Evolutionary conservation across 2,797 vertebrate species (phyloP).

Genomic region (Falco biarmicus): DNA sequence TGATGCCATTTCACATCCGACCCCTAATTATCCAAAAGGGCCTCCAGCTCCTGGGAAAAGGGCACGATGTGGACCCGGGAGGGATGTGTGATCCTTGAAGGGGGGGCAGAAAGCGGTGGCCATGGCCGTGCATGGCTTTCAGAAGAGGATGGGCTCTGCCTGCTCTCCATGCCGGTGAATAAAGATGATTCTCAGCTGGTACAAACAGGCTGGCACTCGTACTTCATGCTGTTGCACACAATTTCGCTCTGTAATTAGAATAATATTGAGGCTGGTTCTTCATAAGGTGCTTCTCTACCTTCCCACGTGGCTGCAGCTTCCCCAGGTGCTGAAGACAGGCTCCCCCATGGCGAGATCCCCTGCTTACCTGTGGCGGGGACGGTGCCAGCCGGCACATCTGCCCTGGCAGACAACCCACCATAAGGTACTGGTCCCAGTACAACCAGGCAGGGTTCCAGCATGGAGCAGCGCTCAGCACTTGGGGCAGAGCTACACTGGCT

Average conservation of each 20-base stretch:
- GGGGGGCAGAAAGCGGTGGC: neutral
- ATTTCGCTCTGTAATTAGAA: neutral
- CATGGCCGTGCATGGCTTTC: accelerated
- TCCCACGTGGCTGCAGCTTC: neutral
- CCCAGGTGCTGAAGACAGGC: neutral
- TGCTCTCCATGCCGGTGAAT: neutral
- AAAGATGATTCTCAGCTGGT: neutral
- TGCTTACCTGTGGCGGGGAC: too few relatives aligned
- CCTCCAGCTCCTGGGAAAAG: neutral
- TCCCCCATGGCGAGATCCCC: accelerated
- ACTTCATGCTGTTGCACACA: accelerated
- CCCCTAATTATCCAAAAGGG: neutral
- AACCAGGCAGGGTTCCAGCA: neutral
- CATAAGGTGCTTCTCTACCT: neutral
- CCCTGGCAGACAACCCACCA: accelerated
- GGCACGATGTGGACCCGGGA: neutral
- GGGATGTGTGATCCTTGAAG: neutral
- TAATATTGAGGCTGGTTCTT: neutral
- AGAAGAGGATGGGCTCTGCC: neutral
- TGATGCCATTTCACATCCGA: neutral
- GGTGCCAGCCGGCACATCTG: neutral
- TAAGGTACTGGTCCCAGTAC: neutral
- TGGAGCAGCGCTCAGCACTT: accelerated
- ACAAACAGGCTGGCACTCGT: accelerated
- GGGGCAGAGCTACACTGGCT: neutral